Percentiles rank a stretch among this genome's conserved stretches.
Evolutionary conservation across 2,888 invertebrate genomes (phyloP).

Genomic region (Scaeva pyrastri): DNA sequence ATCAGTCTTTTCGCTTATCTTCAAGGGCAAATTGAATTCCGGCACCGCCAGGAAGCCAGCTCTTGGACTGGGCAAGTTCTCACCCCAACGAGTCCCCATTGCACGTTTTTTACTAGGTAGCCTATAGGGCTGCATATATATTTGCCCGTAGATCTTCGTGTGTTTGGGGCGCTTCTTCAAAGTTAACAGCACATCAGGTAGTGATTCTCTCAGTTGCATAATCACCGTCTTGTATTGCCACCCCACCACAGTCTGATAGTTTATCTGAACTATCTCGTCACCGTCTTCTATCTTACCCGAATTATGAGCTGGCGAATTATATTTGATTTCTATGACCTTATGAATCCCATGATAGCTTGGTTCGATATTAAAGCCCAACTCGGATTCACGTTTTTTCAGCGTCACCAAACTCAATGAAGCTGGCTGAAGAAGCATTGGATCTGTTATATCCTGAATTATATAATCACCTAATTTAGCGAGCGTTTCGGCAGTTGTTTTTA

Average conservation of each 20-base stretch:
- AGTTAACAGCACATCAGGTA: conserved; percentile 92
- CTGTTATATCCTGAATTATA: conserved; percentile 93
- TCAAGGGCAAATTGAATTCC: conserved; percentile 84
- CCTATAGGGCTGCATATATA: conserved; percentile 88
- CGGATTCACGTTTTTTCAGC: conserved; percentile 93
- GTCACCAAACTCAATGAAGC: conserved; percentile 95
- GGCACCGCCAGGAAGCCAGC: conserved; percentile 85
- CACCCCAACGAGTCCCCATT: conserved; percentile 88
- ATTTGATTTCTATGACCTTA: conserved; percentile 95
- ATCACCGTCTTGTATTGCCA: conserved; percentile 93
- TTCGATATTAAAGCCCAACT: conserved; percentile 95
- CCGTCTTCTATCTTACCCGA: conserved; percentile 97
- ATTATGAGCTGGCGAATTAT: conserved; percentile 95
- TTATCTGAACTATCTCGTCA: conserved; percentile 97
- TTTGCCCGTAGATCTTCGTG: conserved; percentile 90
- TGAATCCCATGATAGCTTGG: conserved; percentile 92
- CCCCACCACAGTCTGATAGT: conserved; percentile 90
- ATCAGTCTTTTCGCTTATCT: conserved; percentile 84
- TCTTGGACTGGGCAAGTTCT: conserved; percentile 88
- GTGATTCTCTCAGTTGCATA: conserved; percentile 89
- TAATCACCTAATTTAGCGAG: conserved; percentile 92
- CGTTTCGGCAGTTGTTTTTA: conserved; percentile 88
- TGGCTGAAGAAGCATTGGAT: conserved; percentile 96
- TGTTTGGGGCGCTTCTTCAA: conserved; percentile 93
- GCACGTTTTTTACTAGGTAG: conserved; percentile 89